Evolutionary conservation across 2,797 vertebrate species (phyloP), one percentile per base, ranked within the genome.

Genomic region (Tauraco hartlaubi): DNA sequence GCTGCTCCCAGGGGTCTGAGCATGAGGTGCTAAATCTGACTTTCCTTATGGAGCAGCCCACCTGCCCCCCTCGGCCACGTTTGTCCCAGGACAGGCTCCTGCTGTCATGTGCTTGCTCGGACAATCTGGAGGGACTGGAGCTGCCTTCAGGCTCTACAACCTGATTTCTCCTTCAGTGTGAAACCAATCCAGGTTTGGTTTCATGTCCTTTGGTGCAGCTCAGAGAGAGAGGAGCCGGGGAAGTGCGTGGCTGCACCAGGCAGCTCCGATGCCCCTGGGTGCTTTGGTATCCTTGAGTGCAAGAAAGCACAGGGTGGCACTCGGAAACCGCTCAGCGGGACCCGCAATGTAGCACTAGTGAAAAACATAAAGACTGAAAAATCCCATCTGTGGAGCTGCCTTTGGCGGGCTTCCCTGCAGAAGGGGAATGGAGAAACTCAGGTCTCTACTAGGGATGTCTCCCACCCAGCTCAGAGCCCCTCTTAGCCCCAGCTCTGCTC

Each of bases 41-140:
- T 79, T 76, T 58, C 35, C 62, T 49, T 11, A 4, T 0, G 7
- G 12, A 37, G 28, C 81, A 86, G 66, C 54, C 10, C 46, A n/a
- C 19, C 49, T 19, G 4, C 3, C 8, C 7, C 8, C 19, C 48
- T 31, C 1, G 1, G 33, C 35, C 35, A 12, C 0, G 0, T 18
- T 67, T 25, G 31, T 33, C 51, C 46, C 9, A 6, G 52, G 15
- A 61, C 62, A 67, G 73, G 55, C 52, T 88, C 33, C 76, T 33
- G 52, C 43, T 49, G 15, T 19, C 55, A 26, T 29, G n/a, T 18
- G 9, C 46, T 77, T 33, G 41, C 51, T 86, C 6, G 22, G 14
- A 1, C 29, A 52, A 1, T 9, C 21, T 22, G 49, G 58, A 81
- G 18, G 26, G 52, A 68, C 41, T 5, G 33, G 58, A 56, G 46